These are phyloP conservation scores for Aleiodes alternator DNA, from an alignment of 2,888 invertebrate genomes.

Conservation along the genomic window DNA sequence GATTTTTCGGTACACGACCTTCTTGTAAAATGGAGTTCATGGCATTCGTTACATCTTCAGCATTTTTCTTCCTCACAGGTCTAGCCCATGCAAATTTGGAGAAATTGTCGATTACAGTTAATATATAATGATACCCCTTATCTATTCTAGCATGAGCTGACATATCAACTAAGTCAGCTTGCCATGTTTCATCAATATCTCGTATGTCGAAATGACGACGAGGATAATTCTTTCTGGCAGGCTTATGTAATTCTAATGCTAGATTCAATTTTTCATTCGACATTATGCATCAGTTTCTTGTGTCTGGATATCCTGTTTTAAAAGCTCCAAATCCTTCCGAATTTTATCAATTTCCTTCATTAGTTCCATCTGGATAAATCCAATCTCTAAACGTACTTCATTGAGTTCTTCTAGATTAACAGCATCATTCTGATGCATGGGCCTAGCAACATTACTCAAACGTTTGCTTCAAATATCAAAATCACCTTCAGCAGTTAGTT, in stretches of 20 bases:
- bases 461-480: neutral
- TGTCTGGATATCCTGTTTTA: too few species aligned
- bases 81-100: conserved; percentile 67
- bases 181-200: conserved; percentile 61
- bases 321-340: neutral
- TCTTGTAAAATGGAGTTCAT: conserved; percentile 53
- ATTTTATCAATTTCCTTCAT: neutral
- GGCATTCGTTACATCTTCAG: conserved; percentile 58
- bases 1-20: conserved; percentile 47
- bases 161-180: conserved; percentile 70
- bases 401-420: neutral
- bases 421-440: neutral
- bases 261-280: conserved; percentile 25
- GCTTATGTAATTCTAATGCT: conserved; percentile 69
- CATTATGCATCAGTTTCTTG: neutral
- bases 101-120: conserved; percentile 57
- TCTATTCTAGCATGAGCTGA: conserved; percentile 50
- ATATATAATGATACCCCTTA: conserved; percentile 60
- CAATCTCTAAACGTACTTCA: too few species aligned
- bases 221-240: conserved; percentile 67
- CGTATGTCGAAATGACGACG: conserved; percentile 57
- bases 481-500: neutral
- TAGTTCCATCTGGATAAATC: neutral
- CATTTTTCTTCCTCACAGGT: conserved; percentile 67
- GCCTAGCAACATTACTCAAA: neutral